Conservation (phyloP, 2,113 vertebrate species). For the Monarcha castaneiventris region DNA sequence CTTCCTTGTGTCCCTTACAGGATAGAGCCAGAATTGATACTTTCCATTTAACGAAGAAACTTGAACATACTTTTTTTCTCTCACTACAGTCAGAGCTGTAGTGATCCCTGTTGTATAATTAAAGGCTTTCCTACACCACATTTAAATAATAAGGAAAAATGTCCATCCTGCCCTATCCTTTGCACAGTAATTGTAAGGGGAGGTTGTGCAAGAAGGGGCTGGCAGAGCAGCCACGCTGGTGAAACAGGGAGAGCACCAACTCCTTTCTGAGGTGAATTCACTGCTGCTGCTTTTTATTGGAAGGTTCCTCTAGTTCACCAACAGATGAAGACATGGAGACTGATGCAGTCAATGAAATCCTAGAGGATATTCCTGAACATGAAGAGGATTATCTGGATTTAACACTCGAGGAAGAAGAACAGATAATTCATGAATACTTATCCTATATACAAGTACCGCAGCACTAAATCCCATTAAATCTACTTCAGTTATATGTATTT, state of each 20-base stretch:
- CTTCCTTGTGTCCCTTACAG: rapidly evolving
- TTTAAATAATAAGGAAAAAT: neutral
- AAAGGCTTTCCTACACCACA: neutral
- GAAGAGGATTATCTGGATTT: constrained; percentile 97
- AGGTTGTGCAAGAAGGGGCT: neutral
- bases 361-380: constrained; percentile 90
- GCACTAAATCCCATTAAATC: constrained; percentile 36
- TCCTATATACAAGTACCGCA: constrained; percentile 69
- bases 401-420: constrained; percentile 90
- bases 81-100: neutral
- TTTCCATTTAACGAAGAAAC: neutral
- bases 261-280: neutral
- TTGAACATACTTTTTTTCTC: neutral
- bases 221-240: rapidly evolving
- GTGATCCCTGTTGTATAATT: neutral
- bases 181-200: neutral
- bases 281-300: neutral
- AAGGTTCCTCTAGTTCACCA: constrained; percentile 76
- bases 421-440: constrained; percentile 83
- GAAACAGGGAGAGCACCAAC: neutral
- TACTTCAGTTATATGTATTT: neutral
- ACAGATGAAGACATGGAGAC: constrained; percentile 80
- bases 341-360: constrained; percentile 87
- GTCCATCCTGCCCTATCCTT: neutral
- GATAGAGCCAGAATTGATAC: neutral